Evolutionary conservation across 1,140 invertebrate genomes (phyloP), one percentile per base, ranked within the genome.

Genomic region (Chrysopa pallens): DNA sequence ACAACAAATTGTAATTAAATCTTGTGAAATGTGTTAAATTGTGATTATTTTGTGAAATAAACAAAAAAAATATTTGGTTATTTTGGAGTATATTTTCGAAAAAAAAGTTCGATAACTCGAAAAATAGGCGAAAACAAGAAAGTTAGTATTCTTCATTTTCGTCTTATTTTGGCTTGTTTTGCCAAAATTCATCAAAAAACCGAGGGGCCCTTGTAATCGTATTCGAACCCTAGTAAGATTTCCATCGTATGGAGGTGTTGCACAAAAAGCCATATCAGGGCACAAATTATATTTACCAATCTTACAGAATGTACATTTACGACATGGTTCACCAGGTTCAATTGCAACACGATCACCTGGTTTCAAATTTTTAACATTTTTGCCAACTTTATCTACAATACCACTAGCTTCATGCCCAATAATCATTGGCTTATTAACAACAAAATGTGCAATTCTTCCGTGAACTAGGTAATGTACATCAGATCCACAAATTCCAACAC

Each of bases 401-500:
- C 84, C 89, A 3, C 84, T 75, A 3, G 86, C 74, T 64, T 93
- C 90, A 55, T 93, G 88, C 0, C 88, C 88, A 52, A 93, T 79
- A 35, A 92, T 72, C 85, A 93, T 91, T 9, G 88, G 86, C 47
- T 75, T 63, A 38, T 76, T 71, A 0, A 93, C 68, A 9, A 90
- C 64, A 54, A 89, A 93, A 50, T 80, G 70, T 0, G 82, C 88
- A 56, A 92, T 92, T 14, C 71, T 55, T 11, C 92, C 92, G 47
- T 78, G 56, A 6, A 76, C 73, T 59, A 88, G 77, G 64, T 94
- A 96, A 59, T 93, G 87, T 5, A 96, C 84, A 63, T 96, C 91
- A 1, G 90, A 94, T 0, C 92, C 93, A 61, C 93, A 98, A 49
- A 98, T 96, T 36, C 92, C 92, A 38, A 96, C 89, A 48, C 78